phyloP scores from a whole-genome alignment of 2,113 vertebrate genomes.

The Sula dactylatra region DNA sequence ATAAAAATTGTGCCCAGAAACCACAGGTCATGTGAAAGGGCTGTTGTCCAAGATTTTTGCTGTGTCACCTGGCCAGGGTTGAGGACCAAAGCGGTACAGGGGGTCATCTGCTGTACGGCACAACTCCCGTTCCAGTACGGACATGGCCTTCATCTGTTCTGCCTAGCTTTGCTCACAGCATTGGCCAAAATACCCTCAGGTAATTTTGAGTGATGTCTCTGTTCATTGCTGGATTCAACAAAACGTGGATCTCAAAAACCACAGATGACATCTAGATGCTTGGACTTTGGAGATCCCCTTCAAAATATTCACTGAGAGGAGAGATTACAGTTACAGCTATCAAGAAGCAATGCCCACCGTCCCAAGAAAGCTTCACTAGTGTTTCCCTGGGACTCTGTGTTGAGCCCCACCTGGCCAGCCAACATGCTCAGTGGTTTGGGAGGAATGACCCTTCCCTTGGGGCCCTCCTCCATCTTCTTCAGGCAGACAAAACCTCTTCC shows the following conservation, averaged over 20 bases:
- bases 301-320: not conserved
- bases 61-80: not conserved
- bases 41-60: not conserved
- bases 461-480: not conserved
- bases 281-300: not conserved
- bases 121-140: not conserved
- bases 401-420: not conserved
- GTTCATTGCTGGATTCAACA: not conserved
- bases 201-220: not conserved
- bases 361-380: not conserved
- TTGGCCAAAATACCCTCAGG: not conserved
- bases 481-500: not conserved
- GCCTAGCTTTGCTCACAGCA: not conserved
- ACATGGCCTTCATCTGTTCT: not conserved
- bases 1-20: not conserved
- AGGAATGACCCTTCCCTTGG: not conserved
- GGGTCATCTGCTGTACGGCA: rapidly evolving
- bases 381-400: not conserved
- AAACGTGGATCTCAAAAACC: not conserved
- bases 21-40: not conserved
- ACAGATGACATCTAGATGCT: not conserved
- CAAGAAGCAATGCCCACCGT: not conserved
- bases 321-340: not conserved
- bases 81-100: not conserved
- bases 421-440: rapidly evolving